These are phyloP conservation scores for Limnephilus rhombicus DNA, from an alignment of 2,888 invertebrate species.

Conservation along the genomic window DNA sequence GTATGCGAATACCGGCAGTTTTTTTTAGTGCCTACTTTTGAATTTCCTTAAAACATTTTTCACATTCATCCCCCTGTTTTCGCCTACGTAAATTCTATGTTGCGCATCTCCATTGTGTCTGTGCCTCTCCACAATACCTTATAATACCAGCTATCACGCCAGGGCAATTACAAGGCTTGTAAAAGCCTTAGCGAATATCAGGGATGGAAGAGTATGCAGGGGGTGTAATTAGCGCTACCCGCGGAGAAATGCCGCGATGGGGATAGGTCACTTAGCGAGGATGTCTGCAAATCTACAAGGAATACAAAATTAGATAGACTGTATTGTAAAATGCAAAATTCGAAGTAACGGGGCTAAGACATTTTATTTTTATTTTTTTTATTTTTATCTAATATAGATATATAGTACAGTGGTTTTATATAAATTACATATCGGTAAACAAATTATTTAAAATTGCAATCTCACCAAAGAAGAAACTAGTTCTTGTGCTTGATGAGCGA, in stretches of 20 bases:
- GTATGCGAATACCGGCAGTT: too few species aligned
- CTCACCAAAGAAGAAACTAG: too few species aligned
- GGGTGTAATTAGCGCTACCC: background rate
- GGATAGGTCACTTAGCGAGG: background rate
- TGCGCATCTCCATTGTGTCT: background rate
- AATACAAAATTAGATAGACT: background rate
- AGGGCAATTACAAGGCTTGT: background rate
- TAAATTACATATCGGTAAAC: too few species aligned
- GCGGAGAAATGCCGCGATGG: background rate
- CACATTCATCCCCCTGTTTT: background rate
- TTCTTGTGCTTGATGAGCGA: too few species aligned
- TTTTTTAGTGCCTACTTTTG: background rate
- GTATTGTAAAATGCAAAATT: too few species aligned
- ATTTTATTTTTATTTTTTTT: too few species aligned
- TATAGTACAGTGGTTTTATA: too few species aligned
- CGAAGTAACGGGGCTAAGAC: too few species aligned
- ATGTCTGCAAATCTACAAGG: background rate
- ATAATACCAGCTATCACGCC: background rate
- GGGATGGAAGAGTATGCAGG: slow-evolving; percentile 5
- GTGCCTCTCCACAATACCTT: background rate
- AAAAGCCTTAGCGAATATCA: background rate
- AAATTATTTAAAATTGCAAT: too few species aligned
- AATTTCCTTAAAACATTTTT: background rate
- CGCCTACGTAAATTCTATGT: background rate
- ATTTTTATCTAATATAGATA: too few species aligned